phyloP scores from a whole-genome alignment of 2,888 invertebrate genomes.

The Blastobasis lacticolella region DNA sequence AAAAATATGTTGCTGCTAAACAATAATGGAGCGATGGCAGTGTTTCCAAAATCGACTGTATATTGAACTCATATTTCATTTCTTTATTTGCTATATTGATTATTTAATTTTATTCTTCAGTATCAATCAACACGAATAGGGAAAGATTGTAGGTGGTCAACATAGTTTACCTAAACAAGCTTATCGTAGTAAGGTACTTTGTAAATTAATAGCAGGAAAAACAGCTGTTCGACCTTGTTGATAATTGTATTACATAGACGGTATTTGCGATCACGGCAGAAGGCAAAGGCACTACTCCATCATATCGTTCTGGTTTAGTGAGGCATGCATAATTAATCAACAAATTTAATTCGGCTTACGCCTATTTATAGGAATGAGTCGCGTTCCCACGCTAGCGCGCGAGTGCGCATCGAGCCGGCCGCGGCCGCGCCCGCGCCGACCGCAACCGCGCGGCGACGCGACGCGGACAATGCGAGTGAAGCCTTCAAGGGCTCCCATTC shows the following conservation, averaged over 20 bases:
- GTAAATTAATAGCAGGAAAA: constrained; percentile 21
- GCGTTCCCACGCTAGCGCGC: constrained; percentile 41
- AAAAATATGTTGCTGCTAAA: too few species aligned
- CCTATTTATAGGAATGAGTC: constrained; percentile 1
- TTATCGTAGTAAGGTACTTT: too few species aligned
- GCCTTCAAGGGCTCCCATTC: constrained; percentile 51
- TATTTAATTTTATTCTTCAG: too few species aligned
- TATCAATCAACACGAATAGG: too few species aligned
- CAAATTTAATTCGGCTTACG: too few species aligned
- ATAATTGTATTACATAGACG: neutral
- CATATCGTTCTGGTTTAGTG: neutral
- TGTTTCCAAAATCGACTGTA: too few species aligned
- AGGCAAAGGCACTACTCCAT: neutral
- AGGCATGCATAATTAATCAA: neutral
- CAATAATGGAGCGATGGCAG: too few species aligned
- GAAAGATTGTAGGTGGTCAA: too few species aligned
- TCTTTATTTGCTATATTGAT: too few species aligned
- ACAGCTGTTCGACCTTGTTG: constrained; percentile 25
- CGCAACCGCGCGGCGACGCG: constrained; percentile 24
- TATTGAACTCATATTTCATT: too few species aligned
- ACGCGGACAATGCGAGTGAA: constrained; percentile 44
- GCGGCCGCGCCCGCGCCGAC: constrained; percentile 31
- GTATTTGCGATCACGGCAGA: too few species aligned
- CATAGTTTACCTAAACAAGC: too few species aligned
- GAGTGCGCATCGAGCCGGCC: constrained; percentile 26